Conservation (phyloP, 30 jellyfish, hydroid and myxozoan species). For the Catostylus mosaicus region DNA sequence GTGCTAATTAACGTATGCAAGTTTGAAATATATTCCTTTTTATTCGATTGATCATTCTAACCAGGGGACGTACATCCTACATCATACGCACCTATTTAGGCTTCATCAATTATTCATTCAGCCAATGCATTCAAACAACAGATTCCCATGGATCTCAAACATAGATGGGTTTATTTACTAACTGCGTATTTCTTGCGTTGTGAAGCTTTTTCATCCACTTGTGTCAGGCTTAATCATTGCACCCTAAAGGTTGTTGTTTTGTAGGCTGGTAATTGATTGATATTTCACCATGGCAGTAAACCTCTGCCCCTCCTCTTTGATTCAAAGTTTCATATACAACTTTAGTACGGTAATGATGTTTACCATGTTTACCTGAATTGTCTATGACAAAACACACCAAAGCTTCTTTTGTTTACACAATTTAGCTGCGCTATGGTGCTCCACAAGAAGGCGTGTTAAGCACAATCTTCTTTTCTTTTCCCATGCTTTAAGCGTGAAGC, state of each 20-base stretch:
- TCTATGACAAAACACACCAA: not conserved
- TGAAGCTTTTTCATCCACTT: not conserved
- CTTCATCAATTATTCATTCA: constrained; percentile 3
- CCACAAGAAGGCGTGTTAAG: constrained; percentile 9
- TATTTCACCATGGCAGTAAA: constrained; percentile 28
- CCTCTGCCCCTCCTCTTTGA: constrained; percentile 28
- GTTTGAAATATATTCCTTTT: not conserved
- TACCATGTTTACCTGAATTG: not conserved
- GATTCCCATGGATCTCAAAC: constrained; percentile 22
- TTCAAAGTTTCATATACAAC: constrained; percentile 21
- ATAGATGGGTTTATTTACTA: constrained; percentile 9
- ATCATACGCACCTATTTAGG: not conserved
- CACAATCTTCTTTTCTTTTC: not conserved
- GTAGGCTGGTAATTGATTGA: constrained; percentile 27
- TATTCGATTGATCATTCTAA: not conserved
- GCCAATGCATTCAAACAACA: not conserved
- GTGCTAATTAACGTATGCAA: not conserved
- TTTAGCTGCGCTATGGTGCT: not conserved
- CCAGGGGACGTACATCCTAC: not conserved
- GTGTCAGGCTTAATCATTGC: no score
- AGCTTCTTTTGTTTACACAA: not conserved
- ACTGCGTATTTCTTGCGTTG: not conserved
- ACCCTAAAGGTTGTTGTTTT: constrained; percentile 27
- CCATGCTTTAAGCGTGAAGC: not conserved
- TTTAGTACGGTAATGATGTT: not conserved